These are phyloP conservation scores for Linnaemya vulpina DNA, from an alignment of 2,888 invertebrate species.

Conservation along the genomic window DNA sequence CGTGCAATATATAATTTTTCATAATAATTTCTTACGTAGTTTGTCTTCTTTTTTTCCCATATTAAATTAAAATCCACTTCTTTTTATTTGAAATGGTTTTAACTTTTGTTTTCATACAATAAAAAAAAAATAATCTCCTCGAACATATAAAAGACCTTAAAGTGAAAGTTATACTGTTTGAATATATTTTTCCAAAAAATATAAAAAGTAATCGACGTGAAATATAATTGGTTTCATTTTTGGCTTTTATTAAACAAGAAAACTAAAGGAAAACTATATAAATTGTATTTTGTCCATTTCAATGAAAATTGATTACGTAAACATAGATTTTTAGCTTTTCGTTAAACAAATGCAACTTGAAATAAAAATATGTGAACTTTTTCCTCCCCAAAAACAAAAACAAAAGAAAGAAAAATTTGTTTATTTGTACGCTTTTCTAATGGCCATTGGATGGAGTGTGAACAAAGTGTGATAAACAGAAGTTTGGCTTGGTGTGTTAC, in stretches of 20 bases:
- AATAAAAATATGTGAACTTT: constrained; percentile 13
- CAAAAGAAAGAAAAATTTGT: too few relatives aligned
- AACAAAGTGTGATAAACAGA: constrained; percentile 53
- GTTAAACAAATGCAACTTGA: constrained; percentile 42
- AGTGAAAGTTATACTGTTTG: constrained; percentile 64
- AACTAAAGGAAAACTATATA: constrained; percentile 20
- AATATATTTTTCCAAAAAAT: constrained; percentile 40
- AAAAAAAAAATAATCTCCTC: constrained; percentile 21
- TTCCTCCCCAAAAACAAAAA: not conserved
- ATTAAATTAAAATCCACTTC: constrained; percentile 29
- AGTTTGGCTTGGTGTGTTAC: constrained; percentile 35
- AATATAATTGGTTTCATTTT: constrained; percentile 71
- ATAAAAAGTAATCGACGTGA: constrained; percentile 57
- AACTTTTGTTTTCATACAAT: constrained; percentile 54
- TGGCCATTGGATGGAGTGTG: constrained; percentile 57
- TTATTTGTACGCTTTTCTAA: constrained; percentile 51
- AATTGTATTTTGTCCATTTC: constrained; percentile 57
- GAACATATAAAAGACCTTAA: constrained; percentile 64
- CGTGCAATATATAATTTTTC: constrained; percentile 70
- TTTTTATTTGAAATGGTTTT: constrained; percentile 49
- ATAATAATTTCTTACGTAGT: constrained; percentile 66
- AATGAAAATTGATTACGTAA: constrained; percentile 71
- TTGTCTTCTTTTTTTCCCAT: constrained; percentile 39
- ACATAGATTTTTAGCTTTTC: constrained; percentile 40
- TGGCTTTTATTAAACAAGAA: constrained; percentile 46